These are phyloP conservation scores for Canis aureus DNA, from an alignment of 2,113 vertebrate species.

Conservation along the genomic window DNA sequence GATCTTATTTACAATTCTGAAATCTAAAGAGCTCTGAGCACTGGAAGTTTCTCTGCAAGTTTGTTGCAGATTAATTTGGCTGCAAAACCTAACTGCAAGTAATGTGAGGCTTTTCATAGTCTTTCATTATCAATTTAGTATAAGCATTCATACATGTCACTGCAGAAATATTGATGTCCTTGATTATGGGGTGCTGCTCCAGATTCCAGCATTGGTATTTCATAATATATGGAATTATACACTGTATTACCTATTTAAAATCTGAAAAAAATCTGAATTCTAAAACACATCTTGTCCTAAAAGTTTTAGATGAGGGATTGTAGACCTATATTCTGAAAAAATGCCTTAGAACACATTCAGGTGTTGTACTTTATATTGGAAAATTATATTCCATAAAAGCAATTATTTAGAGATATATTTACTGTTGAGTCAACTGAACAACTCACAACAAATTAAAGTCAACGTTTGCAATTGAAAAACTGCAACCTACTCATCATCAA, in stretches of 20 bases:
- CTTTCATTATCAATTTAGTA: neutral
- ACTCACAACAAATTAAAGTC: slow-evolving; percentile 27
- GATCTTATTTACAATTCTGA: slow-evolving; percentile 48
- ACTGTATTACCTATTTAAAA: neutral
- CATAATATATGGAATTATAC: neutral
- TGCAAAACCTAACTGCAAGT: neutral
- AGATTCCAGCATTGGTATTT: neutral
- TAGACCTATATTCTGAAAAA: slow-evolving; percentile 22
- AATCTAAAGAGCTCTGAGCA: slow-evolving; percentile 38
- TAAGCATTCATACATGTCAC: neutral
- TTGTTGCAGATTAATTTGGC: slow-evolving; percentile 40
- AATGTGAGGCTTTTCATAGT: neutral
- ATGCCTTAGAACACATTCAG: neutral
- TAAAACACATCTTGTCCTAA: neutral
- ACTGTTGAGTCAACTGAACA: neutral
- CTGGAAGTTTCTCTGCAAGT: neutral
- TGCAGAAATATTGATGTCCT: neutral
- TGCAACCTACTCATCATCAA: neutral
- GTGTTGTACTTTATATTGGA: neutral
- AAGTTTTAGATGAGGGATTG: neutral
- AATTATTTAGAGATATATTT: neutral
- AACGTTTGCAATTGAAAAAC: neutral
- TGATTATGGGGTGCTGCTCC: neutral
- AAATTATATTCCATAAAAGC: slow-evolving; percentile 29
- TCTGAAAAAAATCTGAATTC: slow-evolving; percentile 12